A percentile compares a stretch with the other conserved stretches of the same genome.
These are phyloP conservation scores for Diachrysia chrysitis DNA, from an alignment of 2,888 invertebrate species.

Conservation along the genomic window DNA sequence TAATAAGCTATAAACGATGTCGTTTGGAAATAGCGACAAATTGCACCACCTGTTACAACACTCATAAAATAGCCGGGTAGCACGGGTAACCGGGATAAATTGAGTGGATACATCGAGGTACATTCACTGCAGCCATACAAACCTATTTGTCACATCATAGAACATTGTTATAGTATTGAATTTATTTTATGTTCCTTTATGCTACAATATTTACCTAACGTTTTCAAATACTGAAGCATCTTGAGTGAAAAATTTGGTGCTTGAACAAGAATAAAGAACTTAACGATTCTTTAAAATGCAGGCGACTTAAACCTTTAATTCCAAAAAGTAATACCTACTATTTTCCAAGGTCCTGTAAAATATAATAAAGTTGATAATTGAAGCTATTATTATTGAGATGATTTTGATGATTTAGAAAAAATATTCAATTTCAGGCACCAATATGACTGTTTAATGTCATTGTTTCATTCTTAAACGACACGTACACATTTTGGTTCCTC, in stretches of 20 bases:
- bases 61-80: slow-evolving; percentile 37
- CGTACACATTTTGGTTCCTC: too few relatives aligned
- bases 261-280: too few relatives aligned
- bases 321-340: too few relatives aligned
- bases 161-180: neutral
- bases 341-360: too few relatives aligned
- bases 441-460: too few relatives aligned
- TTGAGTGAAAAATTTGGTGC: neutral
- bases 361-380: too few relatives aligned
- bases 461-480: too few relatives aligned
- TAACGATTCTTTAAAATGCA: too few relatives aligned
- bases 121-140: slow-evolving; percentile 18
- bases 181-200: neutral
- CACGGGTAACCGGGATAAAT: slow-evolving; percentile 31
- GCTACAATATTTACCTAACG: neutral
- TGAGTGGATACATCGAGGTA: slow-evolving; percentile 26
- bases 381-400: too few relatives aligned
- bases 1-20: slow-evolving; percentile 34
- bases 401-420: too few relatives aligned
- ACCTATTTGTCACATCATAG: slow-evolving; percentile 5
- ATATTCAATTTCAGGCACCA: too few relatives aligned
- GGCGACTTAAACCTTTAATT: too few relatives aligned
- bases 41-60: slow-evolving; percentile 52
- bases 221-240: neutral
- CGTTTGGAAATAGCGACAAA: slow-evolving; percentile 44